These are phyloP conservation scores for Rhizoglyphus robini DNA, from an alignment of 1,140 invertebrate species.

Conservation along the genomic window DNA sequence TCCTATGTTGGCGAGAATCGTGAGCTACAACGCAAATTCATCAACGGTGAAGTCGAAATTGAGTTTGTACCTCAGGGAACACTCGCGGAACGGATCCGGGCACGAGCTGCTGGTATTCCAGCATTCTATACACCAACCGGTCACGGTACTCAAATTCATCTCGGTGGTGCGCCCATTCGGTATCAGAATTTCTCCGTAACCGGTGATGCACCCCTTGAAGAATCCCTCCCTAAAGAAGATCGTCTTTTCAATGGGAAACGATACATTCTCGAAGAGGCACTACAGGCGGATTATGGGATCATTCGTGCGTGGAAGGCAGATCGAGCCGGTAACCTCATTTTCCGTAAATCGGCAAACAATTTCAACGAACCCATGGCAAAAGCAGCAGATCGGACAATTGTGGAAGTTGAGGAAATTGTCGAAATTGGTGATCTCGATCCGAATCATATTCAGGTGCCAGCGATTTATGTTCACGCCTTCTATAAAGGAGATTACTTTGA, in stretches of 20 bases:
- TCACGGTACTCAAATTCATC: constrained; percentile 82
- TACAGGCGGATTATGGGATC: constrained; percentile 87
- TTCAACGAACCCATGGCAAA: constrained; percentile 89
- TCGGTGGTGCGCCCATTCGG: constrained; percentile 83
- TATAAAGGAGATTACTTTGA: constrained; percentile 67
- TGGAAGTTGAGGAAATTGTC: constrained; percentile 91
- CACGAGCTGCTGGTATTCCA: constrained; percentile 91
- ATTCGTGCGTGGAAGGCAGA: constrained; percentile 97
- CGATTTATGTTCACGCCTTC: constrained; percentile 80
- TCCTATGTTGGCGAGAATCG: constrained; percentile 98
- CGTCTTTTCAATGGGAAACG: constrained; percentile 48
- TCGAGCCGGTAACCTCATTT: constrained; percentile 76
- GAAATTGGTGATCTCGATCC: constrained; percentile 65
- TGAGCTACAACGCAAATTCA: constrained; percentile 88
- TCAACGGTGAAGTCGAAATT: constrained; percentile 78
- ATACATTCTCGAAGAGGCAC: constrained; percentile 89
- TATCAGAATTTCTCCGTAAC: constrained; percentile 40
- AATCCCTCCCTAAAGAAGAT: too few relatives aligned
- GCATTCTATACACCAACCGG: constrained; percentile 96
- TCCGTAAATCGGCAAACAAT: constrained; percentile 75
- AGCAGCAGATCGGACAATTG: constrained; percentile 74
- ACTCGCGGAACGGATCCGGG: constrained; percentile 77
- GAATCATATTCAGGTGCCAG: constrained; percentile 77
- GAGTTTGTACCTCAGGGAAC: constrained; percentile 89
- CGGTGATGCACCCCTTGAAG: constrained; percentile 37